phyloP scores from a whole-genome alignment of 2,797 vertebrate species.

The Leucoraja ocellata region DNA sequence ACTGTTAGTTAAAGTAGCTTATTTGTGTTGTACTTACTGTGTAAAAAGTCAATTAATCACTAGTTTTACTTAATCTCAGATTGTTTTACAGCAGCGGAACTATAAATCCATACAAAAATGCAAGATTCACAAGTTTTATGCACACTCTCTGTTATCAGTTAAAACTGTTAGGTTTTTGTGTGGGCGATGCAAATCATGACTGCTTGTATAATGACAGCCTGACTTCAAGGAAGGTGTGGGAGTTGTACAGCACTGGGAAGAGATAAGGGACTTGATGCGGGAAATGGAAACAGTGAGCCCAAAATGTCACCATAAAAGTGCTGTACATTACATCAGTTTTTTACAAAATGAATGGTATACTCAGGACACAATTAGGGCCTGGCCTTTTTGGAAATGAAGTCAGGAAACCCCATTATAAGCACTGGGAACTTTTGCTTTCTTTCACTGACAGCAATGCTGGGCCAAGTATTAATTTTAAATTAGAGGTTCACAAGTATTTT shows the following conservation, averaged over 20 bases:
- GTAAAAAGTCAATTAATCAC: not conserved
- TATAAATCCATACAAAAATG: not conserved
- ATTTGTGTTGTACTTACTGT: not conserved
- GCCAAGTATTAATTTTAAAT: too few relatives aligned
- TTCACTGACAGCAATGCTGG: too few relatives aligned
- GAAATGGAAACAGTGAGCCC: conserved; percentile 11
- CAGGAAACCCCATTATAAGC: too few relatives aligned
- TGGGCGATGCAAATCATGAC: not conserved
- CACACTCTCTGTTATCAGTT: not conserved
- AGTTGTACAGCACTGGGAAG: not conserved
- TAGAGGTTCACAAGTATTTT: too few relatives aligned
- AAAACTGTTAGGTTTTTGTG: not conserved
- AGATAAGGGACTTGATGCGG: not conserved
- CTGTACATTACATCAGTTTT: not conserved
- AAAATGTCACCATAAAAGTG: not conserved
- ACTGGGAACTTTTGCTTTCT: too few relatives aligned
- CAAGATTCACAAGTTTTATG: not conserved
- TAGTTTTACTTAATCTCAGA: not conserved
- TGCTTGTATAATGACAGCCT: too few relatives aligned
- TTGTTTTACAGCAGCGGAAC: not conserved
- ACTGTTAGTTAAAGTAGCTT: not conserved
- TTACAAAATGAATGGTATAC: not conserved
- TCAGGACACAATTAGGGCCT: too few relatives aligned
- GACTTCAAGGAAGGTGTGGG: not conserved
- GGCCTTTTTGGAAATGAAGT: too few relatives aligned